Evolutionary conservation across 2,113 vertebrate species (phyloP).

Genomic region (Tympanuchus pallidicinctus): DNA sequence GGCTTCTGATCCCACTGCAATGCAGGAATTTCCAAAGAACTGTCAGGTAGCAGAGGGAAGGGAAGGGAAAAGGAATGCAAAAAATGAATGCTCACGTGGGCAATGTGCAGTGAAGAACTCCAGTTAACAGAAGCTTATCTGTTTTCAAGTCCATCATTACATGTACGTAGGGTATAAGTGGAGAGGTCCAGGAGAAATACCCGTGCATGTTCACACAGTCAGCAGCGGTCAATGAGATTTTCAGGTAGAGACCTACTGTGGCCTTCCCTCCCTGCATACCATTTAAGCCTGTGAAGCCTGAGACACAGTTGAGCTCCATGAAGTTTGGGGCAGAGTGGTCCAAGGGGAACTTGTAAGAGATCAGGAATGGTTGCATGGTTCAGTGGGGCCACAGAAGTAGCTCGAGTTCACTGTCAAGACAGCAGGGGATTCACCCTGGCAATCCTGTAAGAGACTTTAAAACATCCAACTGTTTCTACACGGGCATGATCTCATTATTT

Average conservation of each 20-base stretch:
- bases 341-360: not conserved
- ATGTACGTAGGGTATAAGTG: not conserved
- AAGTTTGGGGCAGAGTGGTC: not conserved
- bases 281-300: accelerated
- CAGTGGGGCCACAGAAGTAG: not conserved
- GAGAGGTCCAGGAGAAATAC: not conserved
- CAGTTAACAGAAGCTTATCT: not conserved
- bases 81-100: accelerated
- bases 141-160: not conserved
- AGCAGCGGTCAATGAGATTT: not conserved
- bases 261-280: not conserved
- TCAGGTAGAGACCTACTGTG: not conserved
- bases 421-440: not conserved
- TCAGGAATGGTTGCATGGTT: not conserved
- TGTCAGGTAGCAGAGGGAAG: not conserved
- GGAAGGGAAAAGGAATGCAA: not conserved
- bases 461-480: not conserved
- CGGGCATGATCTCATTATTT: not conserved
- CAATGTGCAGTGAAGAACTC: not conserved
- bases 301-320: not conserved
- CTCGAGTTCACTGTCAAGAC: not conserved
- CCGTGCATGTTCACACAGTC: not conserved
- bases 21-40: not conserved
- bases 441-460: not conserved
- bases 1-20: not conserved